Evolutionary conservation across 2,888 invertebrate species (phyloP).

Genomic region (Spodoptera picta): DNA sequence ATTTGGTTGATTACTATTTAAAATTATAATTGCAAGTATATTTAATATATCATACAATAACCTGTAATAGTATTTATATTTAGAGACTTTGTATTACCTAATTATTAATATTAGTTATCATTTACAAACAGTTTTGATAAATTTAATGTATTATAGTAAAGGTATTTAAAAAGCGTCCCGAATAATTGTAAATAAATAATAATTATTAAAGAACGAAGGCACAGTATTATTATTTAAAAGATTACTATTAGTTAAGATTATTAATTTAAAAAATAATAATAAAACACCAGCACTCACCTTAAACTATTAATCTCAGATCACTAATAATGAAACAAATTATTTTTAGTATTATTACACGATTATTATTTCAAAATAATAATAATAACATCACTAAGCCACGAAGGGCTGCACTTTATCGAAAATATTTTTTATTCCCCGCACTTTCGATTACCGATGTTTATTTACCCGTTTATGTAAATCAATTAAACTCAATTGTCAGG

Average conservation of each 20-base stretch:
- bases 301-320: slow-evolving; percentile 18
- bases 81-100: no score
- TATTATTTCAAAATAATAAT: not conserved
- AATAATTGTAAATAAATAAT: no score
- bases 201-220: not conserved
- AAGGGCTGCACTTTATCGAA: slow-evolving; percentile 19
- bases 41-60: no score
- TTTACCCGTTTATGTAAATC: slow-evolving; percentile 29
- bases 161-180: no score
- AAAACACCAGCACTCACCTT: slow-evolving; percentile 24
- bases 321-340: slow-evolving; percentile 4
- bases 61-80: no score
- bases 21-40: not conserved
- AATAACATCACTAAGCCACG: slow-evolving; percentile 22
- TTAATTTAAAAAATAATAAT: not conserved
- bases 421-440: slow-evolving; percentile 6
- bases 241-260: no score
- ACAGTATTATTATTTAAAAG: not conserved
- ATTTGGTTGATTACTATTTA: not conserved
- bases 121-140: no score
- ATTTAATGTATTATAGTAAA: no score
- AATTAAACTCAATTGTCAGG: slow-evolving; percentile 20
- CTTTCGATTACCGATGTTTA: slow-evolving; percentile 14
- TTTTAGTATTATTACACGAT: not conserved
- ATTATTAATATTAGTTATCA: no score